phyloP scores from a whole-genome alignment of 1,140 invertebrate genomes.

The Helicoverpa zea region DNA sequence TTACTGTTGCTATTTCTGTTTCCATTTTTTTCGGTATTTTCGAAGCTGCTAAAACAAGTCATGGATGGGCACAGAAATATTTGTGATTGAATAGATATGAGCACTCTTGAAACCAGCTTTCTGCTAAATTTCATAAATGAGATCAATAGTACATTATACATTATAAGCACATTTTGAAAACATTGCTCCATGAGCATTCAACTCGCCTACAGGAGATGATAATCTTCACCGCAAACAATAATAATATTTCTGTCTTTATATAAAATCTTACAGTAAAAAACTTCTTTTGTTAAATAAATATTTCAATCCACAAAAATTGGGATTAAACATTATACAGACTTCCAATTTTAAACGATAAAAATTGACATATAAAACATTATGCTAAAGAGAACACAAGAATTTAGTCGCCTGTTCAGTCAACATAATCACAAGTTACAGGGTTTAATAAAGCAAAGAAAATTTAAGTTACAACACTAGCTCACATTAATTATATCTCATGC shows the following conservation, averaged over 20 bases:
- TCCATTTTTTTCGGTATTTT: constrained; percentile 47
- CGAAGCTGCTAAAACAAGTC: constrained; percentile 32
- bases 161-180: constrained; percentile 47
- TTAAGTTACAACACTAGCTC: constrained; percentile 33
- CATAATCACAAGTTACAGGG: constrained; percentile 35
- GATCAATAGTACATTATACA: constrained; percentile 58
- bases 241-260: constrained; percentile 41
- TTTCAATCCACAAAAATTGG: constrained; percentile 40
- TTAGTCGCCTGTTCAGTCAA: constrained; percentile 51
- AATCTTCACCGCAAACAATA: constrained; percentile 54
- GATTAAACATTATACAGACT: constrained; percentile 49
- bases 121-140: constrained; percentile 60
- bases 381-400: constrained; percentile 56
- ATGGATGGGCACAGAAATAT: constrained; percentile 55
- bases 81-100: constrained; percentile 49
- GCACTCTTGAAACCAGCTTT: constrained; percentile 35
- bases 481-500: constrained; percentile 40
- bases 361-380: constrained; percentile 46
- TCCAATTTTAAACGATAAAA: constrained; percentile 39
- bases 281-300: constrained; percentile 38
- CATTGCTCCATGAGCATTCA: constrained; percentile 65
- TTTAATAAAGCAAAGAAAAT: constrained; percentile 32
- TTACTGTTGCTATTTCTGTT: constrained; percentile 52
- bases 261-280: constrained; percentile 42
- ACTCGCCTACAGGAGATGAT: constrained; percentile 51